Conservation (phyloP, 2,113 vertebrate species). For the Cervus canadensis region DNA sequence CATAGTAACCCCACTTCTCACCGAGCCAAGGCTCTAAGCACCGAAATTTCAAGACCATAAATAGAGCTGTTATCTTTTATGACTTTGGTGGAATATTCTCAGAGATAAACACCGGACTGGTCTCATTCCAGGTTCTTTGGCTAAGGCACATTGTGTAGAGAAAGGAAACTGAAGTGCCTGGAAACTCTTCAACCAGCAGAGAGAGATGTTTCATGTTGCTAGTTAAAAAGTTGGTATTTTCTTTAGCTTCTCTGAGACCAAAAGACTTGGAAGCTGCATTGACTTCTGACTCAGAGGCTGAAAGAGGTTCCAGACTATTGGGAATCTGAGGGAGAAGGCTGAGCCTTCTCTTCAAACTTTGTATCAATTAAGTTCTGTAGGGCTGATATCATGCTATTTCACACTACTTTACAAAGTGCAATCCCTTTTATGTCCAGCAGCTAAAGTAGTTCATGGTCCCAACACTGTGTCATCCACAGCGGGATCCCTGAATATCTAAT, state of each 20-base stretch:
- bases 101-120: background rate
- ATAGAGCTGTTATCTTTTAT: background rate
- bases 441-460: background rate
- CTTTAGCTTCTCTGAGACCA: background rate
- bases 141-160: background rate
- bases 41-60: background rate
- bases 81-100: background rate
- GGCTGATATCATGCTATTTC: background rate
- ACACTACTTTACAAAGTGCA: background rate
- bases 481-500: slow-evolving; percentile 7
- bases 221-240: background rate
- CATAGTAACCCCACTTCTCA: background rate
- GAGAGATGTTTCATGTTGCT: background rate
- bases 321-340: background rate
- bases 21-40: background rate
- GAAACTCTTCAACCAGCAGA: background rate
- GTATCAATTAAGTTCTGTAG: background rate
- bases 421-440: background rate
- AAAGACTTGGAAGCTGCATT: background rate
- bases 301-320: background rate
- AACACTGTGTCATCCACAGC: background rate
- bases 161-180: background rate
- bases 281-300: background rate
- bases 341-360: background rate
- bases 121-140: background rate